A percentile compares a stretch with the other conserved stretches of the same genome.
phyloP scores from a whole-genome alignment of 2,888 invertebrate species.

The Dasysyrphus albostriatus region DNA sequence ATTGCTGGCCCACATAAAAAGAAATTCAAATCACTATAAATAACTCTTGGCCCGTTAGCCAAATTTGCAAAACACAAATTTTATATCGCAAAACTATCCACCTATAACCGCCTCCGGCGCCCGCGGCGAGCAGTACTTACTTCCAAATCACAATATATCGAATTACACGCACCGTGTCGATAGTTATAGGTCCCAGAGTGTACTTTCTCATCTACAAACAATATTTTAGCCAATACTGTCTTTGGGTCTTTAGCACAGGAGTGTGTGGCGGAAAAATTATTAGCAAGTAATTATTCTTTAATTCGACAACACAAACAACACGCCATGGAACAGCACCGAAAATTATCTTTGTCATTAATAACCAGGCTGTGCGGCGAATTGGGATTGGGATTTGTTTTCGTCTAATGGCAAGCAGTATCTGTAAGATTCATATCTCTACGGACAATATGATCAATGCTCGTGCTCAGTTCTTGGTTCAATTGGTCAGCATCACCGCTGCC shows the following conservation, averaged over 20 bases:
- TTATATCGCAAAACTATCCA: slow-evolving; percentile 41
- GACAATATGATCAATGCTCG: slow-evolving; percentile 68
- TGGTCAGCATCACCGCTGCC: slow-evolving; percentile 50
- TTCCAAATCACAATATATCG: slow-evolving; percentile 11
- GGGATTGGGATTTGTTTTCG: slow-evolving; percentile 51
- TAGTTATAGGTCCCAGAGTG: slow-evolving; percentile 9
- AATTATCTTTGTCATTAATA: slow-evolving; percentile 69
- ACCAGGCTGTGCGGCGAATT: slow-evolving; percentile 55
- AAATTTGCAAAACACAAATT: slow-evolving; percentile 54
- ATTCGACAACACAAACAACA: slow-evolving; percentile 70
- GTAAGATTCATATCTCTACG: slow-evolving; percentile 53
- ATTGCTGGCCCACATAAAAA: slow-evolving; percentile 59
- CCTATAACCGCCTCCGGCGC: neutral
- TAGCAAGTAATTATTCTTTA: slow-evolving; percentile 60
- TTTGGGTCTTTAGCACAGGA: neutral
- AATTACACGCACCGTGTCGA: slow-evolving; percentile 45
- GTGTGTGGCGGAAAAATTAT: slow-evolving; percentile 21
- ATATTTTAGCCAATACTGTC: slow-evolving; percentile 7
- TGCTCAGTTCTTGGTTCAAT: slow-evolving; percentile 50
- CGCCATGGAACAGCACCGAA: slow-evolving; percentile 56
- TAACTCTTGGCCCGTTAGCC: slow-evolving; percentile 38
- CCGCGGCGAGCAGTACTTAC: neutral
- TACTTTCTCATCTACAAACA: slow-evolving; percentile 17
- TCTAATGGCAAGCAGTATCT: slow-evolving; percentile 24
- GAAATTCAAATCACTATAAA: slow-evolving; percentile 61